Evolutionary conservation across 2,888 invertebrate genomes (phyloP), one percentile per base, ranked within the genome.

Genomic region (Liposcelis brunnea): DNA sequence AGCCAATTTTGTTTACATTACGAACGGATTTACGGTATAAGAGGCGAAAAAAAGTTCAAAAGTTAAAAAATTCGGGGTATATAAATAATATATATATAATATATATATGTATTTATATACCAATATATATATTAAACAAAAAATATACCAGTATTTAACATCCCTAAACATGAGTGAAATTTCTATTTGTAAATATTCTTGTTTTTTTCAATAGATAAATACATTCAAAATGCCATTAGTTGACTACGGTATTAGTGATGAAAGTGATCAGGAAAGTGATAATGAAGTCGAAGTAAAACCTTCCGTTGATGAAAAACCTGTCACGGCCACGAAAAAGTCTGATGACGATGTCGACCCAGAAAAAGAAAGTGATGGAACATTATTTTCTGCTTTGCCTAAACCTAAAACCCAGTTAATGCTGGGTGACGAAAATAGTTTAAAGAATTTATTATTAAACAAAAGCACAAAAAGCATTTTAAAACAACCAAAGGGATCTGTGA

Each of bases 251-350:
- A 18, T 40, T 12, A 40, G 40, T 11, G 40, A 40, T 18, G 40
- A 12, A 19, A 40, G 40, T 40, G 40, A 40, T 11, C 19, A 40
- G 16, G 40, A 12, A 10, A 40, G 40, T 40, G 40, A 40, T 21
- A 18, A 6, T 40, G 40, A 40, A 18, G 19, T 15, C 6, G 18
- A 40, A 19, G 40, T 19, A 7, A 6, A 16, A 16, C 16, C 35
- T 4, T 15, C 14, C 5, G 16, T 35, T 35, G 7, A 6, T 6
- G 35, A 7, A 10, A 16, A 35, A 35, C 4, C 4, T 6, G 26
- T 6, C 4, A 26, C 26, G 5, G 26, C 26, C 4, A 8, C 26
- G 5, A 18, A 40, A 40, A 18, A 6, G 6, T 18, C 40, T 18
- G 18, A 5, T 5, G 19, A 40, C 4, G 11, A 19, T 3, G 19